phyloP scores from a whole-genome alignment of 2,888 invertebrate genomes.

The Furcula furcula region DNA sequence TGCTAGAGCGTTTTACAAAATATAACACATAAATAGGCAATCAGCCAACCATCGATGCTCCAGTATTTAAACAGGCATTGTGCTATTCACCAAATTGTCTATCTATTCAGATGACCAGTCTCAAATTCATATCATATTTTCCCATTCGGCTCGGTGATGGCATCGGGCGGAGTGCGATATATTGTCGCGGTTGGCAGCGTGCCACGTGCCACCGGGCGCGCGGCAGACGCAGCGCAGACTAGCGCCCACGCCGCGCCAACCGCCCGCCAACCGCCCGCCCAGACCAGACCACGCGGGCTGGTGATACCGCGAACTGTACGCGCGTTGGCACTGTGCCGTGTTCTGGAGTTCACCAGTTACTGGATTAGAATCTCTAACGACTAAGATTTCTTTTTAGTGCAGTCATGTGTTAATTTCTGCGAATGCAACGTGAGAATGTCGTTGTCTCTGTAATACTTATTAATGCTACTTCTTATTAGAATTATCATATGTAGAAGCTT shows the following conservation, averaged over 20 bases:
- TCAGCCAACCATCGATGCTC: too few relatives aligned
- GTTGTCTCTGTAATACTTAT: too few relatives aligned
- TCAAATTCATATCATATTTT: not conserved
- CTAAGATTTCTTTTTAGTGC: too few relatives aligned
- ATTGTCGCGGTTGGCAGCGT: conserved; percentile 1
- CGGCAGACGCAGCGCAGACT: conserved; percentile 25
- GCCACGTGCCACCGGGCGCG: conserved; percentile 1
- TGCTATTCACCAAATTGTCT: not conserved
- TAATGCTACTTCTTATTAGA: too few relatives aligned
- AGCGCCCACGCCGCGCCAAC: conserved; percentile 21
- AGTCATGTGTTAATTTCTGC: too few relatives aligned
- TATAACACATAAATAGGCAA: too few relatives aligned
- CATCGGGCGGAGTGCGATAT: conserved; percentile 2
- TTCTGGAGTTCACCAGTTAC: not conserved
- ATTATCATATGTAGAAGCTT: too few relatives aligned
- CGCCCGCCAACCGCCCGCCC: conserved; percentile 23
- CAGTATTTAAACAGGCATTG: not conserved
- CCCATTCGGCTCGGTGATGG: not conserved
- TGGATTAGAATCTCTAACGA: not conserved
- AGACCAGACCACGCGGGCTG: not conserved
- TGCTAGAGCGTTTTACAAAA: too few relatives aligned
- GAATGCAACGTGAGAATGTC: too few relatives aligned
- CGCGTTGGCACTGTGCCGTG: conserved; percentile 13
- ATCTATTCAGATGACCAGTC: not conserved
- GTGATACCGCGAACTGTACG: conserved; percentile 2